Evolutionary conservation across 2,113 vertebrate species (phyloP).

Genomic region (Dasyornis broadbenti): DNA sequence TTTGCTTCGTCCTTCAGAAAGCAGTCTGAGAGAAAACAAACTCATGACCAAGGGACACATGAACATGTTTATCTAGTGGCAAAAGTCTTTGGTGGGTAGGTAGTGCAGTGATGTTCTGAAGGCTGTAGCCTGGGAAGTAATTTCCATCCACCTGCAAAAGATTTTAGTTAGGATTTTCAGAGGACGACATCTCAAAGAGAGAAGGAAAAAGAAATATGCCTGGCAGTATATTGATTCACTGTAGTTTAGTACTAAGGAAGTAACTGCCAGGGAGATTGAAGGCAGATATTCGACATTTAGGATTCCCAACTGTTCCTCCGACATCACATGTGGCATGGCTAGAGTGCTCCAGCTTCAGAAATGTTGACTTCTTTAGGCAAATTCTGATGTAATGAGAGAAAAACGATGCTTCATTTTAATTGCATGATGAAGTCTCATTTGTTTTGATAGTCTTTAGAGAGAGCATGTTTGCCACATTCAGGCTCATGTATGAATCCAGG

Average conservation of each 20-base stretch:
- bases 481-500: neutral
- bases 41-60: accelerated
- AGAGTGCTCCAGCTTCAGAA: neutral
- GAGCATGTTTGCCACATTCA: neutral
- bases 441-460: neutral
- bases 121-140: neutral
- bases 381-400: neutral
- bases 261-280: neutral
- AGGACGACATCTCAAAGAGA: neutral
- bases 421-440: neutral
- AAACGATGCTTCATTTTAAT: neutral
- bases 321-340: neutral
- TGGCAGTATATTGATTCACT: neutral
- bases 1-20: neutral
- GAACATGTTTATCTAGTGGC: neutral
- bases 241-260: neutral
- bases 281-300: neutral
- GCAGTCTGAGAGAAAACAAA: neutral
- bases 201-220: neutral
- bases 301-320: neutral
- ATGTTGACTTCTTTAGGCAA: neutral
- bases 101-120: neutral
- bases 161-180: neutral
- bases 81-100: neutral
- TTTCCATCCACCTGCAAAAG: neutral